Conservation (phyloP, 2,888 invertebrate species). For the Deilephila porcellus region DNA sequence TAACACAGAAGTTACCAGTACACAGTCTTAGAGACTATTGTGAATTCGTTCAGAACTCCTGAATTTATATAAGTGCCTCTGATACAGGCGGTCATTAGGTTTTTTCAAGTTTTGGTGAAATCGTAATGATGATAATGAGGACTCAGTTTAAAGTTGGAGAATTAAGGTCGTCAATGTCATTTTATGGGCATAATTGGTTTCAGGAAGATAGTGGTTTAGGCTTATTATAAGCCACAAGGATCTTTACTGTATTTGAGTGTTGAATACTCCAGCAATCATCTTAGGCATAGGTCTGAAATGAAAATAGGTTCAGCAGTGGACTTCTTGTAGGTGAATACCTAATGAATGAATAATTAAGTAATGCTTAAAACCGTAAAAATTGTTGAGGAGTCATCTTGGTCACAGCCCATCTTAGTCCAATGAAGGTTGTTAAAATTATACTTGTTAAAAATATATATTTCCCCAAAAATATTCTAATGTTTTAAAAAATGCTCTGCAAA, state of each 20-base stretch:
- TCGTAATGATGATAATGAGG: constrained; percentile 20
- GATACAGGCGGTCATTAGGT: constrained; percentile 35
- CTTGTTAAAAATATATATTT: too few species aligned
- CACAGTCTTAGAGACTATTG: constrained; percentile 38
- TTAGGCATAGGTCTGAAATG: neutral
- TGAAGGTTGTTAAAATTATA: too few species aligned
- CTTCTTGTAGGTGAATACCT: too few species aligned
- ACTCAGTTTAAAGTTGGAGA: constrained; percentile 19
- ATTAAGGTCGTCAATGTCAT: constrained; percentile 27
- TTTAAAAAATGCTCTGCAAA: neutral
- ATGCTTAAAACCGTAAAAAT: too few species aligned
- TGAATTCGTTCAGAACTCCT: constrained; percentile 33
- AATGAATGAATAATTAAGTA: too few species aligned
- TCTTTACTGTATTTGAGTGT: neutral
- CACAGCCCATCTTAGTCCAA: too few species aligned
- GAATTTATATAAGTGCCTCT: constrained; percentile 47
- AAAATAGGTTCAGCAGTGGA: too few species aligned
- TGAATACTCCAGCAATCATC: neutral
- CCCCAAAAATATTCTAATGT: neutral
- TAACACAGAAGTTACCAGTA: constrained; percentile 27
- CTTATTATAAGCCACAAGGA: neutral
- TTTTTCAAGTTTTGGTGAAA: constrained; percentile 27
- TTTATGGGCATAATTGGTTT: neutral
- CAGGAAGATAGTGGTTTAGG: constrained; percentile 16
- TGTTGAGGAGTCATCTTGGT: too few species aligned